These are phyloP conservation scores for Leucophenga montana DNA, from an alignment of 2,888 invertebrate genomes.

Conservation along the genomic window DNA sequence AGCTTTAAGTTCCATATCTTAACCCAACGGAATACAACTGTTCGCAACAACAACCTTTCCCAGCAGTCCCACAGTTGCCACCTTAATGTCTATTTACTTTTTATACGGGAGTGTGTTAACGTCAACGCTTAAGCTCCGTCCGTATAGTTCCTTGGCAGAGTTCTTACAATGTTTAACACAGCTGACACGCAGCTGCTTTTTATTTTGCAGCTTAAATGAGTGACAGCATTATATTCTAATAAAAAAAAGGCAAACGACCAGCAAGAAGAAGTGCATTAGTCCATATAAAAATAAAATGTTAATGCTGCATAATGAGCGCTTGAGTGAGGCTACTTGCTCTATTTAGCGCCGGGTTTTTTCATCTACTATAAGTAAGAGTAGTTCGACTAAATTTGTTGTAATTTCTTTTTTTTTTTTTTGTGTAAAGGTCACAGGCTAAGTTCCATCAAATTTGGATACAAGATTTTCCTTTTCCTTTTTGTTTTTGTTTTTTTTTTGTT, in stretches of 20 bases:
- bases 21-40: no score
- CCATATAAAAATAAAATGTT: constrained; percentile 6
- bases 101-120: background rate
- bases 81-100: constrained; percentile 9
- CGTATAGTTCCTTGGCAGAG: background rate
- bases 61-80: background rate
- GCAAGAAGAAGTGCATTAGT: background rate
- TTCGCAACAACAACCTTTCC: no score
- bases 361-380: background rate
- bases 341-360: background rate
- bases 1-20: no score
- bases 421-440: constrained; percentile 14
- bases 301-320: constrained; percentile 16
- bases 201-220: constrained; percentile 14
- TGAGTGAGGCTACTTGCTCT: background rate
- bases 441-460: background rate
- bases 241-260: background rate
- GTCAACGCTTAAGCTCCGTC: constrained; percentile 17
- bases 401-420: background rate
- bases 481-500: background rate
- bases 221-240: constrained; percentile 16
- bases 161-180: no score
- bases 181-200: constrained; percentile 20
- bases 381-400: background rate
- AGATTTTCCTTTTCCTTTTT: background rate